Evolutionary conservation across 2,888 invertebrate species (phyloP).

Genomic region (Timema podura): DNA sequence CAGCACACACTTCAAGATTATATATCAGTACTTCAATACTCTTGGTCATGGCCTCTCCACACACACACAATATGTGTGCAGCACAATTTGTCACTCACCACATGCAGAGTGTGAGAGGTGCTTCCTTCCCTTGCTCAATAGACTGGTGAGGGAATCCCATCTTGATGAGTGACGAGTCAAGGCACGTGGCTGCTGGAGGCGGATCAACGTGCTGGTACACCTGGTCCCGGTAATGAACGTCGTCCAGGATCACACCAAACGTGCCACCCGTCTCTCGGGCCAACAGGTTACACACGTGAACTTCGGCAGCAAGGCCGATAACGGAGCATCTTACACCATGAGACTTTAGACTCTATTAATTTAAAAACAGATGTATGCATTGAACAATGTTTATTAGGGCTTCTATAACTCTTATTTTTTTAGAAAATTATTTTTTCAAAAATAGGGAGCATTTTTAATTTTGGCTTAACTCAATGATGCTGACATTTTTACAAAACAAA

Average conservation of each 20-base stretch:
- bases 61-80: no score
- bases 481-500: no score
- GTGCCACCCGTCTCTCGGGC: constrained; percentile 80
- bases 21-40: no score
- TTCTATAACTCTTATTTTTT: no score
- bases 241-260: constrained; percentile 53
- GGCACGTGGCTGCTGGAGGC: constrained; percentile 62
- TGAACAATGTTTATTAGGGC: no score
- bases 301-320: constrained; percentile 92
- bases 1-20: no score
- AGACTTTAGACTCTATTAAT: constrained; percentile 61
- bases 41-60: no score
- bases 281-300: constrained; percentile 82
- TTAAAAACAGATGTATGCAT: neutral
- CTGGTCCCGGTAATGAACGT: constrained; percentile 45
- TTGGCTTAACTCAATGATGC: no score
- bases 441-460: constrained; percentile 16
- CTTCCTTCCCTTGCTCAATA: constrained; percentile 57
- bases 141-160: constrained; percentile 93
- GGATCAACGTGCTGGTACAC: constrained; percentile 39
- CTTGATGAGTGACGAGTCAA: constrained; percentile 79
- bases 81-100: constrained; percentile 55
- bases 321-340: constrained; percentile 90
- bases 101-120: constrained; percentile 86
- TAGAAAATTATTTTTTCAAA: neutral